Base-by-base conservation (phyloP, 2,888 invertebrate species). In the Nycteola revayana region DNA sequence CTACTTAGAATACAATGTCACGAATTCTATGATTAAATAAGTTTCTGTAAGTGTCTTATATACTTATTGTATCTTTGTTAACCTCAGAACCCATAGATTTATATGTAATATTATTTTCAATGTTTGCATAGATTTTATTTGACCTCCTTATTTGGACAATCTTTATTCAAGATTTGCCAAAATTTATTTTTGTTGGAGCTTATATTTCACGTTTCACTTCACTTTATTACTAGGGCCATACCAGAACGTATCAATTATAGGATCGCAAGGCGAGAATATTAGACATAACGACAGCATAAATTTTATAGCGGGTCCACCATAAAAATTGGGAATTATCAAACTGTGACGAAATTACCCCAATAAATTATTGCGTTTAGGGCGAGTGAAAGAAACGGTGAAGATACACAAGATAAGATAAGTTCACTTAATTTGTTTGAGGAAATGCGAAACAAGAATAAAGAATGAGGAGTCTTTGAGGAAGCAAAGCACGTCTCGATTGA, bases 291-390 rank as follows among this genome's bases (percentile, higher is more conserved):
- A 60, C 39, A 48, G 51, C 65, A 71, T 72, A 72, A 72, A 74
- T 68, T 74, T 73, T 68, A 72, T 67, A 52, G 57, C 50, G 69
- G 69, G 63, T 62, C 49, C 49, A 51, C 45, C 57, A 69, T 74
- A 74, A 74, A 74, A 74, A 73, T 61, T 57, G 66, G 51, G 52
- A 67, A 74, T 73, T 74, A 73, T 73, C 72, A 71, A 69, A 69
- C 57, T 70, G 66, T 67, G 65, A 64, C 65, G 56, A 51, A 64
- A 72, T 74, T 66, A 62, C 68, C 61, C 47, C 50, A 59, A 70
- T 74, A 73, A 74, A 74, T 74, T 74, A 71, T 69, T 60, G 60
- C 60, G 54, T 64, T 60, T 46, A 29, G 55, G 58, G 35, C 9
- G 44, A 42, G 42, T 40, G 57, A 48, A 52, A 56, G 53, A 54